phyloP scores from a whole-genome alignment of 2,113 vertebrate species.

The Butorides virescens region DNA sequence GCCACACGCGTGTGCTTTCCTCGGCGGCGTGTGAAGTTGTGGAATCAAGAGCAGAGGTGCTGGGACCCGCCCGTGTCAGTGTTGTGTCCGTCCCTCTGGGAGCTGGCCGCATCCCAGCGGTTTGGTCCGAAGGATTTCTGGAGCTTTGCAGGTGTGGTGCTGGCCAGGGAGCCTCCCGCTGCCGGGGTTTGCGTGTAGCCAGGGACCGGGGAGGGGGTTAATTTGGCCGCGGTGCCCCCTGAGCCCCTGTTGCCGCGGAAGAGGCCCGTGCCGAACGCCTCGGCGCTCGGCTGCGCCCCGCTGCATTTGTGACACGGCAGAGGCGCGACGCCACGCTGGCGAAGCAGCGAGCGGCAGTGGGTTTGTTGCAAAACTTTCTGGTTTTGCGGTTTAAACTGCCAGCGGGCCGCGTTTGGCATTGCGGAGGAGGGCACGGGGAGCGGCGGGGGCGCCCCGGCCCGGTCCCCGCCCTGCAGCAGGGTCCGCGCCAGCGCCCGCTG shows the following conservation, averaged over 20 bases:
- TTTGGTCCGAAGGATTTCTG: not conserved
- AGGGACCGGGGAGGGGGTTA: accelerated
- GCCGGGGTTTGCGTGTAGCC: not conserved
- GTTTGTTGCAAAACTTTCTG: not conserved
- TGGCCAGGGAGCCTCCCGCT: not conserved
- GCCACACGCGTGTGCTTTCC: accelerated
- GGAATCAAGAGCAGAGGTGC: not conserved
- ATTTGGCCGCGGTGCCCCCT: accelerated
- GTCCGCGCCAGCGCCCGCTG: no score
- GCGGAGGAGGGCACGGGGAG: accelerated
- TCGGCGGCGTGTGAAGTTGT: accelerated
- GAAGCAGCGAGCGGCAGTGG: not conserved
- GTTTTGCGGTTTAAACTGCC: not conserved
- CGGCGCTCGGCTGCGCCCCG: not conserved
- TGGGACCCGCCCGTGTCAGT: accelerated
- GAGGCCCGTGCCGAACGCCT: accelerated
- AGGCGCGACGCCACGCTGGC: accelerated
- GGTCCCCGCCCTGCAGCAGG: not conserved
- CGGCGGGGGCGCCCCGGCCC: not conserved
- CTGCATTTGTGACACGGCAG: accelerated
- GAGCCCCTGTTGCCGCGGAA: accelerated
- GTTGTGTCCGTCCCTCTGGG: not conserved
- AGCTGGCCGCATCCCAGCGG: accelerated
- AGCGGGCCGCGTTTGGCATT: accelerated
- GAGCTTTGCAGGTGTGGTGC: accelerated